A percentile compares a stretch with the other conserved stretches of the same genome.
Evolutionary conservation across 2,888 invertebrate genomes (phyloP).

Genomic region (Allacma fusca): DNA sequence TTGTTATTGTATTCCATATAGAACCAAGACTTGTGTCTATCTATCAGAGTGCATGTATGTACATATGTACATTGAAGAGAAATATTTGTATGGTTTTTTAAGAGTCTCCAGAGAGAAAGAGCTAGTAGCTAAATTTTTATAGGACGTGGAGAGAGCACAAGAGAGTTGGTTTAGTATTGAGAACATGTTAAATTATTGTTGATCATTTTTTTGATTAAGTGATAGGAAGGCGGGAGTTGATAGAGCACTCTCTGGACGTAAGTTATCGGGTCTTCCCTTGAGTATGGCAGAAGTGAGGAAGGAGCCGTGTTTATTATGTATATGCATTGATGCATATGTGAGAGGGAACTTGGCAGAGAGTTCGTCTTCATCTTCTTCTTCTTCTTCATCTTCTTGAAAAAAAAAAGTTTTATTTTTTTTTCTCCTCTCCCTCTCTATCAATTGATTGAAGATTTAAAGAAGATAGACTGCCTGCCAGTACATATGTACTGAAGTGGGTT

Average conservation of each 20-base stretch:
- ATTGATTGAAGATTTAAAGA: not conserved
- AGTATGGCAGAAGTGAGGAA: not conserved
- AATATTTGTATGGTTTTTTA: too few relatives aligned
- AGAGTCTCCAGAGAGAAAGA: too few relatives aligned
- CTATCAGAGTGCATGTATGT: too few relatives aligned
- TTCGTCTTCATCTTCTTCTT: too few relatives aligned
- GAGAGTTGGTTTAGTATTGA: not conserved
- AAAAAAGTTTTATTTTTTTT: not conserved
- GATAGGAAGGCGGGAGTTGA: not conserved
- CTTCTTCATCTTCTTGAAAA: too few relatives aligned
- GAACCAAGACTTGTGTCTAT: too few relatives aligned
- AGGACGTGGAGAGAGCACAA: not conserved
- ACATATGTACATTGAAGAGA: too few relatives aligned
- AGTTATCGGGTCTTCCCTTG: not conserved
- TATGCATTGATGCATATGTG: not conserved
- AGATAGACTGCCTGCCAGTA: not conserved
- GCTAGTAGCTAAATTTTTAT: too few relatives aligned
- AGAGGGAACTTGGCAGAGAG: not conserved
- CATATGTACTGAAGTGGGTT: not conserved
- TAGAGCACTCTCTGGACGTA: not conserved
- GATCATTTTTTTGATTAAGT: not conserved
- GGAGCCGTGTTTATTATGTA: too few relatives aligned
- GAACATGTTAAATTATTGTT: constrained; percentile 19
- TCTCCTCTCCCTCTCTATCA: not conserved
- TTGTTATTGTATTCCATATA: too few relatives aligned